phyloP scores from a whole-genome alignment of 1,140 invertebrate species.

The Melanaphis sacchari region DNA sequence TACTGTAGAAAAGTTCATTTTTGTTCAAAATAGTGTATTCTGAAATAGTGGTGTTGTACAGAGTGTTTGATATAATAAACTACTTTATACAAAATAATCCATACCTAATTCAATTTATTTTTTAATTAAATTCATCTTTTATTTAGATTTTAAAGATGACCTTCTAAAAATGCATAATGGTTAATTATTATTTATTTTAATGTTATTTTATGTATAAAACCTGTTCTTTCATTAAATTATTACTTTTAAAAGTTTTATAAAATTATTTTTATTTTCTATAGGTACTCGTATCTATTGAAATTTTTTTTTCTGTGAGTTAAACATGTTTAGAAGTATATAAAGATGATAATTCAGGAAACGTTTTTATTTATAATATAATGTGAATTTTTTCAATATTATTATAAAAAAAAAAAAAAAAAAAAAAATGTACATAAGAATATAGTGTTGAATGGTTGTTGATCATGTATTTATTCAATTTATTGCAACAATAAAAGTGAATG shows the following conservation, averaged over 20 bases:
- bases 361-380: neutral
- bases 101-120: neutral
- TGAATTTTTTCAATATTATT: neutral
- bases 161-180: neutral
- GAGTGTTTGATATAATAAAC: neutral
- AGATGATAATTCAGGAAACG: neutral
- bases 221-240: neutral
- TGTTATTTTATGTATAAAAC: neutral
- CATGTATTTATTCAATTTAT: neutral
- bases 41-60: neutral
- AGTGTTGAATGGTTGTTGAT: neutral
- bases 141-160: neutral
- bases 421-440: neutral
- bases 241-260: neutral
- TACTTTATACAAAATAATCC: constrained; percentile 10
- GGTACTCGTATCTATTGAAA: neutral
- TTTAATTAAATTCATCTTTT: constrained; percentile 3
- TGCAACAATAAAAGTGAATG: no score
- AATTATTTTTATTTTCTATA: neutral
- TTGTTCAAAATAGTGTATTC: neutral
- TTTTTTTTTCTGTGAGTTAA: neutral
- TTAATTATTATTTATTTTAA: neutral
- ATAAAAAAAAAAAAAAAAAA: neutral
- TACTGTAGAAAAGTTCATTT: neutral
- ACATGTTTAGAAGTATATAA: neutral